Base-by-base conservation (phyloP, 1,140 invertebrate genomes). In the Zeugodacus cucurbitae region DNA sequence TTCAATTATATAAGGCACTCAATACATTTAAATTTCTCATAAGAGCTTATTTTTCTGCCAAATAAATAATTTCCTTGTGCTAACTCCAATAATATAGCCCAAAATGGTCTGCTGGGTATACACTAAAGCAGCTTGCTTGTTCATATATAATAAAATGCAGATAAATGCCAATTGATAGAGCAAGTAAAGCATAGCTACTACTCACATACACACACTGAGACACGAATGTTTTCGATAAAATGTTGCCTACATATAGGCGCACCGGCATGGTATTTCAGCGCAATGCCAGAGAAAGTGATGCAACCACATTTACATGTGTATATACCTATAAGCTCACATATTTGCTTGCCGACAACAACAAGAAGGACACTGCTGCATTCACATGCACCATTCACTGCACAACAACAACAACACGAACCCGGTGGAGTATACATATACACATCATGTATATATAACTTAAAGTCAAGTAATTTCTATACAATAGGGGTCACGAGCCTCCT, bases 241-340 rank as follows among this genome's bases (percentile, higher is more conserved):
- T 82, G n/a, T 82, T 26, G 74, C 44, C 37, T 82, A 82, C 26
- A 44, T 82, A 37, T 17, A 54, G 74, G 74, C 74, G 74, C 37
- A 48, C n/a, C 14, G 22, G 22, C 74, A 48, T 82, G 34, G 34
- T n/a, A 20, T 22, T 74, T 74, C 2, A 37, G 67, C 67, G 32
- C 14, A 82, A 82, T 82, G 41, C 41, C n/a, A 82, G 74, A 44
- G 74, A 82, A 82, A 82, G 74, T 82, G 37, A 37, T 3, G 32
- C n/a, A n/a, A n/a, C 20, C 37, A 29, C 74, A 41, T 74, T 54
- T 54, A 48, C n/a, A 29, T 82, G 26, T 34, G 20, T 26, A 48
- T 6, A 11, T 48, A 41, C n/a, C n/a, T 54, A 17, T 54, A 54
- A 54, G 48, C 37, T 11, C 34, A 26, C 48, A 26, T 41, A 48